These are phyloP conservation scores for Andinoacara biseriatus DNA, from an alignment of 2,113 vertebrate genomes.

Conservation along the genomic window DNA sequence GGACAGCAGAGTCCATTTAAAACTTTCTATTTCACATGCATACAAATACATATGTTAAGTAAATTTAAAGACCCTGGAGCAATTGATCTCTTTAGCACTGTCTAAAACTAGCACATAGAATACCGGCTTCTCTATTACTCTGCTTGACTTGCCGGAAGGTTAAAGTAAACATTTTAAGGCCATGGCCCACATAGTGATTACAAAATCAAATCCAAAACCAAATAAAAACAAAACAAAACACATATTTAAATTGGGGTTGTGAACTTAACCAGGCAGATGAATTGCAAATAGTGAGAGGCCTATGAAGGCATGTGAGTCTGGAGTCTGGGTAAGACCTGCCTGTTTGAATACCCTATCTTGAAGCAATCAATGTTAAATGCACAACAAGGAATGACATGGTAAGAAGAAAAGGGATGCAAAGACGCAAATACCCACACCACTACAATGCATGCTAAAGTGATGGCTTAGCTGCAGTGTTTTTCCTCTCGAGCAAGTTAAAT, in stretches of 20 bases:
- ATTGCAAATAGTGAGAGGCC: background rate
- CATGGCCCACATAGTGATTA: constrained; percentile 5
- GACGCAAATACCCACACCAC: constrained; percentile 14
- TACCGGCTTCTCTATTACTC: constrained; percentile 31
- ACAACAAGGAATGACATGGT: constrained; percentile 11
- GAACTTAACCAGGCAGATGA: constrained; percentile 28
- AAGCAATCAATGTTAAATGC: constrained; percentile 21
- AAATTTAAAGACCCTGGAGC: constrained; percentile 43
- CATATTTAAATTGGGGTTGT: constrained; percentile 27
- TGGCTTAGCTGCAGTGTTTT: constrained; percentile 8
- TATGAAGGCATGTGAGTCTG: background rate
- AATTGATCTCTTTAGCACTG: constrained; percentile 11
- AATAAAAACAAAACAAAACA: constrained; percentile 32
- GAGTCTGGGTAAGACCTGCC: background rate
- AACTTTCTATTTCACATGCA: background rate
- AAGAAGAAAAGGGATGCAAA: background rate
- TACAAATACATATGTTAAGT: background rate
- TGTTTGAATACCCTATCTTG: constrained; percentile 13
- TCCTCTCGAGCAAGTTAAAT: constrained; percentile 19
- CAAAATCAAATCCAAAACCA: constrained; percentile 31
- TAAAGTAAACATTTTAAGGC: constrained; percentile 52
- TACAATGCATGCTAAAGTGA: constrained; percentile 26
- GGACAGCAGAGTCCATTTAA: background rate
- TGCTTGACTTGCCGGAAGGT: constrained; percentile 45
- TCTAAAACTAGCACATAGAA: constrained; percentile 27